These are phyloP conservation scores for Porites divaricata DNA, from an alignment of 92 coral and sea anemone genomes.

Conservation along the genomic window DNA sequence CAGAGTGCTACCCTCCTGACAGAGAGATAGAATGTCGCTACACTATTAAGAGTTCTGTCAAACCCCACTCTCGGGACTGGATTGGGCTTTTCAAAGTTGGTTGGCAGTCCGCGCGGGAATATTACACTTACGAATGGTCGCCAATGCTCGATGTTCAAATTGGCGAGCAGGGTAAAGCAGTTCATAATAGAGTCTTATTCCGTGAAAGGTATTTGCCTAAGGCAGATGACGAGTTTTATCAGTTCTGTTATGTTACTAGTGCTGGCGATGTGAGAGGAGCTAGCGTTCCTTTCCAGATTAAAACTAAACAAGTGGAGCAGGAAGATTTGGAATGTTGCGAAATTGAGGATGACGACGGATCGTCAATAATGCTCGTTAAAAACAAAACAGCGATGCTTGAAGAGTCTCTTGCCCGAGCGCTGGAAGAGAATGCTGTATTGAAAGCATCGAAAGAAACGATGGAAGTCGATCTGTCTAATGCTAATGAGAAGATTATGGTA, in stretches of 20 bases:
- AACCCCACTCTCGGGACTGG: constrained; percentile 90
- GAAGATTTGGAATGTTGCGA: constrained; percentile 90
- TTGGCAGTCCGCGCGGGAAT: constrained; percentile 93
- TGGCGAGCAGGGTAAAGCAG: constrained; percentile 64
- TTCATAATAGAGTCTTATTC: constrained; percentile 77
- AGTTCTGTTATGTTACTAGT: constrained; percentile 92
- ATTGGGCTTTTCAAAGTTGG: constrained; percentile 97
- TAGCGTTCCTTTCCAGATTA: constrained; percentile 96
- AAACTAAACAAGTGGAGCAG: constrained; percentile 70
- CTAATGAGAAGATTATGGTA: constrained; percentile 68
- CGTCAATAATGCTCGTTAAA: constrained; percentile 83
- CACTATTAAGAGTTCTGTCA: constrained; percentile 88
- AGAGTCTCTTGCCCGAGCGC: constrained; percentile 88
- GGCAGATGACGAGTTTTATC: constrained; percentile 95
- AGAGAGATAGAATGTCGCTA: constrained; percentile 91
- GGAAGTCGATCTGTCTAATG: constrained; percentile 58
- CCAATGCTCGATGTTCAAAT: constrained; percentile 62
- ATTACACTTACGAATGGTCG: constrained; percentile 93
- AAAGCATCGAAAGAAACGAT: constrained; percentile 84
- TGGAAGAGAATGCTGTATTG: constrained; percentile 80
- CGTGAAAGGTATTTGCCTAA: constrained; percentile 81
- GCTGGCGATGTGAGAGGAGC: constrained; percentile 94
- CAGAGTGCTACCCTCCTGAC: constrained; percentile 85
- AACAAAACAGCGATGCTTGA: constrained; percentile 91
- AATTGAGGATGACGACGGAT: constrained; percentile 87